Base-by-base conservation (phyloP, 2,113 vertebrate genomes). In the Maccullochella peelii region DNA sequence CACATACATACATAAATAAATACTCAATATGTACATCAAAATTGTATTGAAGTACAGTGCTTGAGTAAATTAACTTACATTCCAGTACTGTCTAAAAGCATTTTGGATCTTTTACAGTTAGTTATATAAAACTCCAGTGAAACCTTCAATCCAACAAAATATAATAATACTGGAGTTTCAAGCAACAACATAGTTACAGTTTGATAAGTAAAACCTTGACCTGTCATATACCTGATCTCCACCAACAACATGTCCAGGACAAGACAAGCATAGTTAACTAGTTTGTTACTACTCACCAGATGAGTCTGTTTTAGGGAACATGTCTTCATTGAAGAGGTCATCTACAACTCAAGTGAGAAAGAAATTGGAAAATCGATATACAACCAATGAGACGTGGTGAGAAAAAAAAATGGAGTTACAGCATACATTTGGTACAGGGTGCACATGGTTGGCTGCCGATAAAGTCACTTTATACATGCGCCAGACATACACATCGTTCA, bases 281-380 rank as follows among this genome's bases (percentile, higher is more conserved):
- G 20, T 61, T 14, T 33, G 42, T 44, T 2, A 49, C 5, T 67
- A 94, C 95, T 96, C 77, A 98, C 98, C 97, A 67, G 95, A 94
- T 49, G 93, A 82, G 55, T 96, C 94, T 52, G 97, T 96, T 95
- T 97, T 98, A 54, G 96, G 96, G 92, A 99, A 99, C 61, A 97
- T 94, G 84, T 99, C 97, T 93, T 99, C 97, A 86, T 96, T 96
- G 91, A 99, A 99, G 84, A 97, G 96, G 90, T 98, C 97, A 90
- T 93, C 98, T 99, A 80, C 21, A 58, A 88, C 86, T 25, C 21
- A 89, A 87, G 69, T 12, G 1, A 74, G 4, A 63, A 55, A 75
- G 5, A 67, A 73, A 27, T 0, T 23, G 6, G 0, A 23, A 52
- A 57, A 72, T 47, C 0, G 50, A 7, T 4, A 47, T 33, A 77